A percentile compares a stretch with the other conserved stretches of the same genome.
Conservation (phyloP, 2,113 vertebrate species). For the Misgurnus mizolepis region DNA sequence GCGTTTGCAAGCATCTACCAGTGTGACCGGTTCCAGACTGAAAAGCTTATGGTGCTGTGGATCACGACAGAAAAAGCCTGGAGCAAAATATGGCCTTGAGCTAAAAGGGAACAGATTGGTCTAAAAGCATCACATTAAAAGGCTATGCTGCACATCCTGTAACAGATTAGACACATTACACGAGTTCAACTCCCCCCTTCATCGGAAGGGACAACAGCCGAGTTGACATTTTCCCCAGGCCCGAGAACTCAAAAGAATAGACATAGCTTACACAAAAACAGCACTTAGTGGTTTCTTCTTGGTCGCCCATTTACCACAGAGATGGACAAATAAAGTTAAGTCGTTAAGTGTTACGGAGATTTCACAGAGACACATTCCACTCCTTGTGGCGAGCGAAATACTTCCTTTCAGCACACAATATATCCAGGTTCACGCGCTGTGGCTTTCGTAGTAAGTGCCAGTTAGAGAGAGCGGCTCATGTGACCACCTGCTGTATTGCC, state of each 20-base stretch:
- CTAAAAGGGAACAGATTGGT: conserved; percentile 31
- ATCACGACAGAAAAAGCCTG: conserved; percentile 6
- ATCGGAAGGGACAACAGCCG: neutral
- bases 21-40: conserved; percentile 13
- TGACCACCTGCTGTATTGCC: conserved; percentile 84
- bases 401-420: conserved; percentile 25
- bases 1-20: conserved; percentile 6
- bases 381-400: conserved; percentile 19
- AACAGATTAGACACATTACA: conserved; percentile 23
- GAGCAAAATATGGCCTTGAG: conserved; percentile 17
- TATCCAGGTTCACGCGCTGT: conserved; percentile 24
- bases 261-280: conserved; percentile 58
- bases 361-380: conserved; percentile 43
- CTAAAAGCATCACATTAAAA: conserved; percentile 32
- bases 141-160: conserved; percentile 19
- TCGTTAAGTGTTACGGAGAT: conserved; percentile 63
- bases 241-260: conserved; percentile 48
- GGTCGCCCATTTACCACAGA: conserved; percentile 50
- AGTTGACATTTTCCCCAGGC: conserved; percentile 31
- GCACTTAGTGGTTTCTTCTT: conserved; percentile 74
- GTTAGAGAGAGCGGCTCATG: conserved; percentile 61
- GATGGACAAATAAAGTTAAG: conserved; percentile 53
- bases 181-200: conserved; percentile 6
- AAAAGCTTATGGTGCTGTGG: conserved; percentile 8
- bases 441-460: conserved; percentile 34